Evolutionary conservation across 2,797 vertebrate genomes (phyloP), one percentile per base, ranked within the genome.

Genomic region (Micromesistius poutassou): DNA sequence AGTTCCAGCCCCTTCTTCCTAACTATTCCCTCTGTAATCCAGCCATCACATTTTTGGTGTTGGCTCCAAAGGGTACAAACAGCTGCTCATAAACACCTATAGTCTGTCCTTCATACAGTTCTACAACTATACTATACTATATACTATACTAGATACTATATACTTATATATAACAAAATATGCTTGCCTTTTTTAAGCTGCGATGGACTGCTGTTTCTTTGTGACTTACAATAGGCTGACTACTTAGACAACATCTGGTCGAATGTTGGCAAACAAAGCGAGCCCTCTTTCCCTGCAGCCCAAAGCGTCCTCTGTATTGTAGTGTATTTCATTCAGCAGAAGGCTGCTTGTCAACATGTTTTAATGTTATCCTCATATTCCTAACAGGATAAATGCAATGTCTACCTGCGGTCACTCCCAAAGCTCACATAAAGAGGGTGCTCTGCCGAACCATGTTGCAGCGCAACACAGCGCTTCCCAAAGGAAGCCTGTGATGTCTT

Each of bases 251-350:
- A 50, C 16, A 50, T 16, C 13, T 16, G 14, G 16, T 50, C 46
- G 13, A 50, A 50, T 50, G 46, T 50, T 14, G 46, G 14, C 16
- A 55, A 55, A 55, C 22, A 55, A 19, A 55, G 16, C 22, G 19
- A 55, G 46, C 10, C 10, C 28, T 70, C 66, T 10, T 25, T 70
- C n/a, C 28, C 25, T 70, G 66, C 6, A 70, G 66, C 66, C n/a
- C 10, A 70, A 25, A 6, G 3, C 28, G 8, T 70, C 25, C 0
- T 30, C 66, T 62, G 50, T 62, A 62, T 22, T 62, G 16, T 62
- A 4, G 12, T 30, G 66, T 16, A 30, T 25, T 70, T 25, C 30
- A 12, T 70, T 70, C 66, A 85, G 79, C 72, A 22, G 46, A 55
- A 55, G 16, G 46, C 46, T 55, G 46, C 5, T 16, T 25, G 55